phyloP scores from a whole-genome alignment of 2,888 invertebrate species.

The Acholoe squamosa region DNA sequence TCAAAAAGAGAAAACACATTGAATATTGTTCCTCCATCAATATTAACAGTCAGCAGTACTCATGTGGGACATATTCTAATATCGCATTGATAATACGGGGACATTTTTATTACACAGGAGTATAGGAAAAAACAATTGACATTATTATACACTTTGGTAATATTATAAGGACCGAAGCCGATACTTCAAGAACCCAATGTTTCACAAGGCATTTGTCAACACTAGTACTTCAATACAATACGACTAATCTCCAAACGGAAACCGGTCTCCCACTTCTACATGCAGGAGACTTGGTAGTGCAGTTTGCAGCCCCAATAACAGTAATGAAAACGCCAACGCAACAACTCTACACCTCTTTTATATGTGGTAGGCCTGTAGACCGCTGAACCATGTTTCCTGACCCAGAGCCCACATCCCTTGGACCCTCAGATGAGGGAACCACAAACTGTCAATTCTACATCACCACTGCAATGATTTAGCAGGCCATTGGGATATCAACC shows the following conservation, averaged over 20 bases:
- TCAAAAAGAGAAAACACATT: background rate
- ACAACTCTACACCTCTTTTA: background rate
- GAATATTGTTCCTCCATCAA: background rate
- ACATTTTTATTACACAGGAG: background rate
- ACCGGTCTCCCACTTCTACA: background rate
- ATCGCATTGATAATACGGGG: background rate
- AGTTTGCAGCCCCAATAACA: slow-evolving; percentile 18
- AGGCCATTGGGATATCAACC: no score
- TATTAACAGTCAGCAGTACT: background rate
- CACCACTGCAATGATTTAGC: no score
- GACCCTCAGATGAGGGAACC: no score
- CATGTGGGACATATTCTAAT: background rate
- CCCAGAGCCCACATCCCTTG: no score
- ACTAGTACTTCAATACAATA: background rate
- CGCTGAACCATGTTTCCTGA: no score
- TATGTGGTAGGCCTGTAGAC: no score
- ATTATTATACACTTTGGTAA: background rate
- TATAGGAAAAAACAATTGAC: background rate
- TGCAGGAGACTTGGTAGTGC: background rate
- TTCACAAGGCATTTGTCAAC: background rate
- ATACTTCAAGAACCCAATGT: background rate
- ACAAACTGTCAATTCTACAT: no score
- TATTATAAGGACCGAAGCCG: background rate
- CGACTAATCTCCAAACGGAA: slow-evolving; percentile 30
- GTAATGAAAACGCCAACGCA: background rate